phyloP scores from a whole-genome alignment of 2,888 invertebrate species.

The Chrysolina oricalcia region DNA sequence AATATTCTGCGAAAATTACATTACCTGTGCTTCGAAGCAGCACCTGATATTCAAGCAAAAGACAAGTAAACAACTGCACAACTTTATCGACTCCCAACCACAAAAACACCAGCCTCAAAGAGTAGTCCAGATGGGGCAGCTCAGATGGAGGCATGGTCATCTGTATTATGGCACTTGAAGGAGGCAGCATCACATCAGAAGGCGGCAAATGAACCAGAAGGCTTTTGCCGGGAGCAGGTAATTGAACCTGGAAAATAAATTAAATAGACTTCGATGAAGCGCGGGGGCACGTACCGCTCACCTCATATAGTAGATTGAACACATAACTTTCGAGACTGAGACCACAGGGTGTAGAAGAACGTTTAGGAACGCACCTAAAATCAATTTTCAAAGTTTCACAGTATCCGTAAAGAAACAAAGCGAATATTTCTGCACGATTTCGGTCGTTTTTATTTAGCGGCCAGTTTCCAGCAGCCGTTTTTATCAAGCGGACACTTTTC shows the following conservation, averaged over 20 bases:
- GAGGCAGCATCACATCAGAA: constrained; percentile 80
- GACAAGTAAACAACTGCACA: constrained; percentile 94
- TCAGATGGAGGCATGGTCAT: constrained; percentile 86
- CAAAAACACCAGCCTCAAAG: constrained; percentile 89
- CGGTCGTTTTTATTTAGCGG: too few relatives aligned
- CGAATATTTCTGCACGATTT: too few relatives aligned
- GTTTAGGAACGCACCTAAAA: constrained; percentile 84
- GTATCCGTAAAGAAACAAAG: too few relatives aligned
- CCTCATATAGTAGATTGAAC: constrained; percentile 95
- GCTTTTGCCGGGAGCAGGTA: constrained; percentile 92
- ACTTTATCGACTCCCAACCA: constrained; percentile 94
- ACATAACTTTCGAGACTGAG: constrained; percentile 94
- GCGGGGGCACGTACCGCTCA: constrained; percentile 66
- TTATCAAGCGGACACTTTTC: too few relatives aligned
- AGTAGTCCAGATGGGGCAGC: constrained; percentile 95
- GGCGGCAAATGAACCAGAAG: constrained; percentile 84
- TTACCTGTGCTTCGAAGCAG: constrained; percentile 92
- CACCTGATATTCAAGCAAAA: constrained; percentile 97
- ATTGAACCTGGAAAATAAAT: constrained; percentile 66
- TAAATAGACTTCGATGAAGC: neutral
- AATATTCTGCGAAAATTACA: constrained; percentile 21
- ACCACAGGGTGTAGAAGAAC: constrained; percentile 78
- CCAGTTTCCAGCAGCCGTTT: too few relatives aligned
- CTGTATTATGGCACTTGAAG: constrained; percentile 81
- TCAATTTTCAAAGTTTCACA: too few relatives aligned